Evolutionary conservation across 1,140 invertebrate species (phyloP).

Genomic region (Nephila pilipes): DNA sequence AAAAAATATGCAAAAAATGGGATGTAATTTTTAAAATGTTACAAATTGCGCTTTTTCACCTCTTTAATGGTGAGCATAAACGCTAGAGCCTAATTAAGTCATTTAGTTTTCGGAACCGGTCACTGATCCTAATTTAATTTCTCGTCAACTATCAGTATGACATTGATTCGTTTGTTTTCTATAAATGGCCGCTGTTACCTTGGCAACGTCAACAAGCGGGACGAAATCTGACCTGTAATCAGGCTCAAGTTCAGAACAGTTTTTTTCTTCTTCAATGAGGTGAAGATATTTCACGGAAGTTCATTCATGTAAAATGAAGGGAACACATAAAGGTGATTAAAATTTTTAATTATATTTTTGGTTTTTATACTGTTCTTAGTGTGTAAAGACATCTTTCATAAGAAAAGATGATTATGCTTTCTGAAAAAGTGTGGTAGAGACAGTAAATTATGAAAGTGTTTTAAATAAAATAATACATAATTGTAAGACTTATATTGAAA

Average conservation of each 20-base stretch:
- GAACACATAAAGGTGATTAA: too few species aligned
- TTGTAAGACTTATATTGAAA: too few species aligned
- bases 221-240: slow-evolving; percentile 37
- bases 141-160: slow-evolving; percentile 47
- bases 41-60: not conserved
- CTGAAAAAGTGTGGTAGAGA: too few species aligned
- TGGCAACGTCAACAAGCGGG: slow-evolving; percentile 61
- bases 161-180: slow-evolving; percentile 66
- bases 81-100: slow-evolving; percentile 1
- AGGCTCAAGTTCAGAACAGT: slow-evolving; percentile 15
- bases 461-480: too few species aligned
- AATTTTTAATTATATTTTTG: too few species aligned
- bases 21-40: not conserved
- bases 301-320: not conserved
- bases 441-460: too few species aligned
- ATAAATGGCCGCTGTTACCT: slow-evolving; percentile 49
- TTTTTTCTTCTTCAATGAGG: not conserved
- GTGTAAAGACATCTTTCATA: too few species aligned
- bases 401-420: too few species aligned
- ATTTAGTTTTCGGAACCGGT: slow-evolving; percentile 38
- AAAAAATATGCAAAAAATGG: not conserved
- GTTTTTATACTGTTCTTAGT: too few species aligned
- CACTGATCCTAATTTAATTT: slow-evolving; percentile 65
- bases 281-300: not conserved
- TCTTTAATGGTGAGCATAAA: not conserved